These are phyloP conservation scores for Silurus asotus DNA, from an alignment of 2,113 vertebrate genomes.

Conservation along the genomic window DNA sequence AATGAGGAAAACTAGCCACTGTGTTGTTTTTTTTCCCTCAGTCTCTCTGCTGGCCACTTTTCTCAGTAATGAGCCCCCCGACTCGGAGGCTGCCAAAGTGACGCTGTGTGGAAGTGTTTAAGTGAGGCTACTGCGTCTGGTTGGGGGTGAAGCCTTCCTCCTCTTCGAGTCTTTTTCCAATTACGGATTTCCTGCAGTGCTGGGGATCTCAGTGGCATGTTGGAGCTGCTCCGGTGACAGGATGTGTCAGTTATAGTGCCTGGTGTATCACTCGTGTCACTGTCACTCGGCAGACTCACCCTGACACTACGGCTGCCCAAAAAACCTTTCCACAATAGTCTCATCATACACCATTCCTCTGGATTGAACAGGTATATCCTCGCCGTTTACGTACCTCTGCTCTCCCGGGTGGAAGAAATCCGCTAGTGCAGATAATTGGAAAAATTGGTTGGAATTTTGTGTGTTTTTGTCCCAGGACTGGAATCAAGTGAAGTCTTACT, in stretches of 20 bases:
- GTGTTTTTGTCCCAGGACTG: conserved; percentile 17
- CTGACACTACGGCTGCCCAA: conserved; percentile 45
- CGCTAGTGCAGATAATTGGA: conserved; percentile 46
- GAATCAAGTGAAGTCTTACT: conserved; percentile 32
- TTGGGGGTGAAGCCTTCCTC: conserved; percentile 49
- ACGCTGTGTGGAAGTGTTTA: conserved; percentile 48
- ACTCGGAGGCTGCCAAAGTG: conserved; percentile 42
- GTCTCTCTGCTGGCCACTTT: conserved; percentile 43
- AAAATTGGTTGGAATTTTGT: conserved; percentile 32
- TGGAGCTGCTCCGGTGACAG: conserved; percentile 50
- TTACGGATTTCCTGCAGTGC: conserved; percentile 57
- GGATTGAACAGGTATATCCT: conserved; percentile 38
- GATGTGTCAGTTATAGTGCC: conserved; percentile 58
- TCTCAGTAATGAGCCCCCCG: conserved; percentile 53
- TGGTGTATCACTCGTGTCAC: conserved; percentile 48
- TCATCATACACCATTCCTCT: conserved; percentile 47
- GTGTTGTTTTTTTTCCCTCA: neutral
- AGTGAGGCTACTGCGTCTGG: conserved; percentile 49
- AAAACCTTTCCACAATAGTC: conserved; percentile 52
- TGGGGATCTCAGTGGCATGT: conserved; percentile 43
- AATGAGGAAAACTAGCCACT: conserved; percentile 44
- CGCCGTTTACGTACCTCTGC: conserved; percentile 11
- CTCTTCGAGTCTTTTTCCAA: conserved; percentile 51
- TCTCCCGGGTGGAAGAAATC: conserved; percentile 4
- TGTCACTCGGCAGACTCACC: conserved; percentile 50